phyloP scores from a whole-genome alignment of 2,113 vertebrate species.

The Lates calcarifer region DNA sequence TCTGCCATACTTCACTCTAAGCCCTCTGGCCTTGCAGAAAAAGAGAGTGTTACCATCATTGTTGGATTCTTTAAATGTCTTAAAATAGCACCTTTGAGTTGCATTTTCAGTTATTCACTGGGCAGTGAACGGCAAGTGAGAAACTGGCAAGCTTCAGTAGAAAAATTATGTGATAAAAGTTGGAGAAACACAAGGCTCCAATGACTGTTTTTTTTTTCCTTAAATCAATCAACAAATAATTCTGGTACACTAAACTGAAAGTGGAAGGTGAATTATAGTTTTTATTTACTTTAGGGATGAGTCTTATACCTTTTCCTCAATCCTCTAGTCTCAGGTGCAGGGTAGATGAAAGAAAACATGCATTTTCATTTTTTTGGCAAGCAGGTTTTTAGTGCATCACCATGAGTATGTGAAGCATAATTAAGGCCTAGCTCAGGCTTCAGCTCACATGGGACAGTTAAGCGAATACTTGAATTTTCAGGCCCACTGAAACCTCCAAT shows the following conservation, averaged over 20 bases:
- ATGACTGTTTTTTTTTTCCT: slow-evolving; percentile 19
- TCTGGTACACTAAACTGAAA: neutral
- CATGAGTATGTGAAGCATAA: slow-evolving; percentile 52
- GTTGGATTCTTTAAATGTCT: slow-evolving; percentile 15
- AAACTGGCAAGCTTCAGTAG: slow-evolving; percentile 37
- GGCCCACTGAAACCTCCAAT: slow-evolving; percentile 70
- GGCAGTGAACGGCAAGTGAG: neutral
- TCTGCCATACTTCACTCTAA: slow-evolving; percentile 1
- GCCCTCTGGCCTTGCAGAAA: slow-evolving; percentile 6
- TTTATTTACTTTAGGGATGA: slow-evolving; percentile 16
- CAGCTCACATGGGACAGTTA: slow-evolving; percentile 59
- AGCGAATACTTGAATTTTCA: slow-evolving; percentile 68
- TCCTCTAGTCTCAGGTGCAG: slow-evolving; percentile 30
- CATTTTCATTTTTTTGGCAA: slow-evolving; percentile 31
- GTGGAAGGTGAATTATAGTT: neutral
- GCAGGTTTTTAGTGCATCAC: slow-evolving; percentile 10
- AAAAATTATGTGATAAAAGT: slow-evolving; percentile 33
- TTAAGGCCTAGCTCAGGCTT: slow-evolving; percentile 61
- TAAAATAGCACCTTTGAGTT: slow-evolving; percentile 31
- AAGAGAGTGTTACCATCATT: slow-evolving; percentile 5
- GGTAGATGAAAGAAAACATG: slow-evolving; percentile 38
- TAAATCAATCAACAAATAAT: slow-evolving; percentile 27
- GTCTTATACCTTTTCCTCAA: neutral
- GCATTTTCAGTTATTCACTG: slow-evolving; percentile 36
- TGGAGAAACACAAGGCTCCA: neutral